Base-by-base conservation (phyloP, 2,797 vertebrate genomes). In the Apogon talboti region DNA sequence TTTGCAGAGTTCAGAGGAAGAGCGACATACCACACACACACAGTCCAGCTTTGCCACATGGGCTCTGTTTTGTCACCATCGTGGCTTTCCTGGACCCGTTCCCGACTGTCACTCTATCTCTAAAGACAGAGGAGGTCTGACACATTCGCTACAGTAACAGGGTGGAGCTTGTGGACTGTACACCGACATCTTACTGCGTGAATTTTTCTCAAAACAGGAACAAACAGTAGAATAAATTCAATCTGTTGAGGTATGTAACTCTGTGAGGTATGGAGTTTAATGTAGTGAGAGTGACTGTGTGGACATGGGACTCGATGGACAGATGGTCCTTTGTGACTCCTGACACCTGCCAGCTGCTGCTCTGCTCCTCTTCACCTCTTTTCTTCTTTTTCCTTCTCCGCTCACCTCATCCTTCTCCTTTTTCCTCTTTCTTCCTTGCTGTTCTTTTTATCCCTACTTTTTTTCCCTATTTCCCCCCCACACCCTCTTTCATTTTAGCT, bases 341-440 rank as follows among this genome's bases (percentile, higher is more conserved):
- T 96, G 96, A 98, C 97, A 97, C 97, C 96, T 96, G 96, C 95
- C 96, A 98, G 96, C 96, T 98, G 97, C 95, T 96, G 94, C 92
- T 94, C 93, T 95, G 93, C 95, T 95, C 82, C 59, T 90, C 78
- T 77, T 89, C 76, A 85, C 84, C 69, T 87, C 83, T 53, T 76
- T 66, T 51, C 52, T 67, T 66, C 46, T 68, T 55, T 51, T 65
- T 14, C 15, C 51, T 41, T 59, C 43, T 82, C 52, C 50, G 64
- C 79, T 87, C 81, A 83, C 78, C 78, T 88, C 76, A 46, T 55
- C 59, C 64, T 68, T 58, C 49, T 63, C 15, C 54, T 51, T 66
- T 66, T 44, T 66, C 64, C 18, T 51, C 41, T 33, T 19, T 56
- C 48, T 38, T 37, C 41, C 38, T 58, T 15, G 41, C 52, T 57